phyloP scores from a whole-genome alignment of 1,140 invertebrate genomes.

The Homarus americanus region DNA sequence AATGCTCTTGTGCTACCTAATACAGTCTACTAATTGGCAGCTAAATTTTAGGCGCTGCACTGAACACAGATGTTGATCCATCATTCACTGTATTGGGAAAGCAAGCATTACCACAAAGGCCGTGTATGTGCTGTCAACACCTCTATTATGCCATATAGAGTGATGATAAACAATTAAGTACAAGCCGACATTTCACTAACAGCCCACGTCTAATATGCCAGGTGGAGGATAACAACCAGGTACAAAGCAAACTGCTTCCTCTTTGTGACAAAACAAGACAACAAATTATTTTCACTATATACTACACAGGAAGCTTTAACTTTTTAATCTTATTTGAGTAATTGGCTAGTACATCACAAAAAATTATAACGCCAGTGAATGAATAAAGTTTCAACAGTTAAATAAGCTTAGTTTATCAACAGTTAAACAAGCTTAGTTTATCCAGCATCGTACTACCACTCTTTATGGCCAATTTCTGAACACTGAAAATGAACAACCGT shows the following conservation, averaged over 20 bases:
- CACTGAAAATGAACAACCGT: slow-evolving; percentile 46
- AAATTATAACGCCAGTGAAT: slow-evolving; percentile 54
- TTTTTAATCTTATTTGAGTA: slow-evolving; percentile 58
- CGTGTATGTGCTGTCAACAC: slow-evolving; percentile 57
- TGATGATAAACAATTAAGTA: slow-evolving; percentile 53
- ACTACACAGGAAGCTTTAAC: slow-evolving; percentile 49
- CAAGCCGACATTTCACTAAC: slow-evolving; percentile 53
- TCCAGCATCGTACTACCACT: slow-evolving; percentile 26
- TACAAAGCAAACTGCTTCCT: slow-evolving; percentile 55
- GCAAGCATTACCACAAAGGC: slow-evolving; percentile 58
- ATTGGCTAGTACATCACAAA: slow-evolving; percentile 56
- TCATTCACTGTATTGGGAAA: slow-evolving; percentile 57
- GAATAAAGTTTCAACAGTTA: slow-evolving; percentile 53
- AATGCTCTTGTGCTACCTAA: slow-evolving; percentile 55
- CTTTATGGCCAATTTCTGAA: slow-evolving; percentile 51
- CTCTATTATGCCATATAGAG: slow-evolving; percentile 53
- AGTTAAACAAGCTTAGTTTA: slow-evolving; percentile 54
- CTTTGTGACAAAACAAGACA: slow-evolving; percentile 46
- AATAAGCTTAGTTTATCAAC: slow-evolving; percentile 51
- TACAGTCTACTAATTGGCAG: slow-evolving; percentile 47
- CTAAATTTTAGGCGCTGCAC: slow-evolving; percentile 25
- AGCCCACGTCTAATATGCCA: slow-evolving; percentile 54
- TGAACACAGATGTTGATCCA: slow-evolving; percentile 46
- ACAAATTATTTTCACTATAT: slow-evolving; percentile 44
- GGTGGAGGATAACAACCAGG: slow-evolving; percentile 52